phyloP scores from a whole-genome alignment of 2,113 vertebrate genomes.

The Otolemur garnettii region DNA sequence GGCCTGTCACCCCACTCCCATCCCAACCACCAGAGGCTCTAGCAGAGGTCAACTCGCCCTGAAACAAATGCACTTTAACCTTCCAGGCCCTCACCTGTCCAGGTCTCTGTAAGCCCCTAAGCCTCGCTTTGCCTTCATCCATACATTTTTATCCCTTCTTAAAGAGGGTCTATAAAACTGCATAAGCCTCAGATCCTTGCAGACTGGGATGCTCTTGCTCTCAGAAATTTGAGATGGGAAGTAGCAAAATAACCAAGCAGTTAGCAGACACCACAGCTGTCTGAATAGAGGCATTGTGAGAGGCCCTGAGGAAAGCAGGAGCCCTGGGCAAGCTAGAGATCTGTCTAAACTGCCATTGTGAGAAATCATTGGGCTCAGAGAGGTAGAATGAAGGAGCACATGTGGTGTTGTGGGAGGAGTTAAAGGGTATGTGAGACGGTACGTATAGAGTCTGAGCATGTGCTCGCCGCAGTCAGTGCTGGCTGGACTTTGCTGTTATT shows the following conservation, averaged over 20 bases:
- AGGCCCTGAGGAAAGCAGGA: background rate
- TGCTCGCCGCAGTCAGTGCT: background rate
- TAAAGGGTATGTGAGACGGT: background rate
- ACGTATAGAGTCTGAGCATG: background rate
- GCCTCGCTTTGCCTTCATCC: background rate
- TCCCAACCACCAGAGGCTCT: background rate
- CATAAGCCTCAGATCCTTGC: background rate
- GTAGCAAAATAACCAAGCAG: background rate
- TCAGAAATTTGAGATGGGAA: background rate
- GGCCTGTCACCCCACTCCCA: background rate
- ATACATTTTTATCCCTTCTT: background rate
- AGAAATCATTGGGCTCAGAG: accelerated
- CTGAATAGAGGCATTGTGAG: background rate
- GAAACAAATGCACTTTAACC: background rate
- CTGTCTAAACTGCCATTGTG: background rate
- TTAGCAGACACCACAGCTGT: background rate
- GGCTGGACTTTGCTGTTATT: too few relatives aligned
- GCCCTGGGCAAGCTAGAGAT: accelerated
- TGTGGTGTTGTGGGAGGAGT: background rate
- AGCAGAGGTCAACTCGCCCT: background rate
- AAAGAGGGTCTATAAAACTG: background rate
- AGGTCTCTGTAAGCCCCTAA: background rate
- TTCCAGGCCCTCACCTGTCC: background rate
- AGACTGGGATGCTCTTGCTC: background rate
- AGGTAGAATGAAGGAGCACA: background rate